Percentiles rank a stretch among this genome's conserved stretches.
These are phyloP conservation scores for Lamellibrachia luymesi DNA, from an alignment of 1,140 invertebrate species.

Conservation along the genomic window DNA sequence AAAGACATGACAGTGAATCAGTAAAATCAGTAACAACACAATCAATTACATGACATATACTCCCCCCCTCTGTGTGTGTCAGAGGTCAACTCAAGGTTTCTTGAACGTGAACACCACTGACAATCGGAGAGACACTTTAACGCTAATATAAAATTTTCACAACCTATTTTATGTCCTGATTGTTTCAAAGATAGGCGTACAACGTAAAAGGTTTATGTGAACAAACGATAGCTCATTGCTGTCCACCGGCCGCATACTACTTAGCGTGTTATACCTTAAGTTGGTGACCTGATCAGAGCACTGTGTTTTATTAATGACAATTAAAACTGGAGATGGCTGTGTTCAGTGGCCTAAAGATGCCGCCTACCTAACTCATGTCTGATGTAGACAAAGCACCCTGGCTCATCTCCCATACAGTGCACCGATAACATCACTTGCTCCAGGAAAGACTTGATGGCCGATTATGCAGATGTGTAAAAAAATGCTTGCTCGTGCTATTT, in stretches of 20 bases:
- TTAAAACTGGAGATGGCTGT: neutral
- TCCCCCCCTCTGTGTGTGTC: too few species aligned
- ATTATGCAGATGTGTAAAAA: neutral
- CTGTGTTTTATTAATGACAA: constrained; percentile 1
- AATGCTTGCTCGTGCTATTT: neutral
- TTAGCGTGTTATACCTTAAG: neutral
- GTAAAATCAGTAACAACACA: too few species aligned
- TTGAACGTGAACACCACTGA: too few species aligned
- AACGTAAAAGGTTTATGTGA: neutral
- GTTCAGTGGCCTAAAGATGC: neutral
- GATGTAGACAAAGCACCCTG: neutral
- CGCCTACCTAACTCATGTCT: neutral
- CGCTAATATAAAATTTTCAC: too few species aligned
- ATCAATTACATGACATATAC: too few species aligned
- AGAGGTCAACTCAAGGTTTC: too few species aligned
- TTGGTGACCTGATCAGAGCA: neutral
- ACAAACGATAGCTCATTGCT: neutral
- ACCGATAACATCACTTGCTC: neutral
- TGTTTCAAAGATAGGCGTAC: too few species aligned
- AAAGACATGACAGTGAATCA: too few species aligned
- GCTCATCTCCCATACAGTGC: neutral
- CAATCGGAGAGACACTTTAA: neutral
- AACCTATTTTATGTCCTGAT: too few species aligned
- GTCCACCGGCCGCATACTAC: neutral
- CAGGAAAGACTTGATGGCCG: neutral